Evolutionary conservation across 2,113 vertebrate species (phyloP).

Genomic region (Irena cyanogastra): DNA sequence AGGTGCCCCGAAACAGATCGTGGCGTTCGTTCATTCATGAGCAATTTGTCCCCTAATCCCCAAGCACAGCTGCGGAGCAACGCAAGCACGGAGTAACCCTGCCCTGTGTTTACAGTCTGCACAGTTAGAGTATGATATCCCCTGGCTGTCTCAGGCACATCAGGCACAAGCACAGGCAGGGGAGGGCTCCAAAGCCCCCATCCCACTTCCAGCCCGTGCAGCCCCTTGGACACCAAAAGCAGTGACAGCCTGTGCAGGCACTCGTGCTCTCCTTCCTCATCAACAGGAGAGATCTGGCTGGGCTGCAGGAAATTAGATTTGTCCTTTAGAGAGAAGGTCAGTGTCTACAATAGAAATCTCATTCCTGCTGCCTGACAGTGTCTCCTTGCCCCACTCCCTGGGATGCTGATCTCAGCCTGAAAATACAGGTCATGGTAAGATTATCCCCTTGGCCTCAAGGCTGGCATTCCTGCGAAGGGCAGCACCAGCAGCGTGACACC

Average conservation of each 20-base stretch:
- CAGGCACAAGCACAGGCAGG: background rate
- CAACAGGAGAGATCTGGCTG: background rate
- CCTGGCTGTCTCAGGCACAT: background rate
- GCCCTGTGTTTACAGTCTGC: background rate
- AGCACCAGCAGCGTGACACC: background rate
- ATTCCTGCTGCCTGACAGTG: background rate
- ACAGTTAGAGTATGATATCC: background rate
- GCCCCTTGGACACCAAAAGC: accelerated
- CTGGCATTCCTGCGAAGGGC: background rate
- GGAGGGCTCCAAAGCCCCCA: background rate
- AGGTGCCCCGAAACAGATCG: background rate
- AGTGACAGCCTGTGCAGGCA: accelerated
- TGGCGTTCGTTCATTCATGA: slow-evolving; percentile 8
- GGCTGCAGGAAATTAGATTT: background rate
- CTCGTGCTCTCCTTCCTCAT: accelerated
- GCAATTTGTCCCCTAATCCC: background rate
- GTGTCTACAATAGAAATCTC: background rate
- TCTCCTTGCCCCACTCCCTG: background rate
- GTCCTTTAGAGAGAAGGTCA: background rate
- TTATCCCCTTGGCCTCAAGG: background rate
- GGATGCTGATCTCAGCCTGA: background rate
- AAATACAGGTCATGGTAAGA: background rate
- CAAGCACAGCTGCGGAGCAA: background rate
- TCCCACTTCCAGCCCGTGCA: background rate
- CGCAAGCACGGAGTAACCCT: background rate